Conservation (phyloP, 1,140 invertebrate species). For the Bombus confusus region DNA sequence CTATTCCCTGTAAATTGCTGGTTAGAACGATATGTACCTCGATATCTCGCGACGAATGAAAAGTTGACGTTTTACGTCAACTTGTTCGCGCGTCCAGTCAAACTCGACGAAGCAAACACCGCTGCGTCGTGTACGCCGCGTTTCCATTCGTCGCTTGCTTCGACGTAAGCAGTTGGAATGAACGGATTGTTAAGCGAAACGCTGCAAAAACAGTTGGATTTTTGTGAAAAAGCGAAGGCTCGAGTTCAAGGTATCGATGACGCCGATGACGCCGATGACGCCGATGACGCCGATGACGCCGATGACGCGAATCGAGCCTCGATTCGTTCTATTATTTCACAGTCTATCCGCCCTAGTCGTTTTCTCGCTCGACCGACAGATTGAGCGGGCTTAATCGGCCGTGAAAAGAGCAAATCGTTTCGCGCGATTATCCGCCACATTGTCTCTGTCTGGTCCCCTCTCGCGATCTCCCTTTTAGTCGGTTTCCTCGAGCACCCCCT, state of each 20-base stretch:
- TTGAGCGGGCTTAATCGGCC: constrained; percentile 78
- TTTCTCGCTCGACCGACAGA: constrained; percentile 69
- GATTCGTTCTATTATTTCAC: constrained; percentile 52
- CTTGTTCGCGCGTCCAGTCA: too few species aligned
- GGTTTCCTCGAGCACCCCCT: constrained; percentile 35
- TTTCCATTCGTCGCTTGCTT: too few species aligned
- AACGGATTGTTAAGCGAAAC: not conserved
- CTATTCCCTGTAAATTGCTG: too few species aligned
- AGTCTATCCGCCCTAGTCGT: constrained; percentile 37
- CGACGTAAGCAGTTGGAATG: too few species aligned
- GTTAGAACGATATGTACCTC: too few species aligned
- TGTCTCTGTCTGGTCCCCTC: constrained; percentile 60
- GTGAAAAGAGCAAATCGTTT: constrained; percentile 81
- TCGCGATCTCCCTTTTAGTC: constrained; percentile 2
- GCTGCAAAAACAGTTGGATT: not conserved
- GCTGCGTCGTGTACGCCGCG: too few species aligned
- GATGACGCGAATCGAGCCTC: not conserved
- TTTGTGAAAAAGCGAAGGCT: too few species aligned
- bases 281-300: not conserved
- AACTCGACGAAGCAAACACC: too few species aligned
- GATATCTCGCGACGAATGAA: too few species aligned
- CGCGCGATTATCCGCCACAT: constrained; percentile 75
- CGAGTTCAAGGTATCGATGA: not conserved
- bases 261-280: not conserved
- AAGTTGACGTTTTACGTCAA: too few species aligned